phyloP scores from a whole-genome alignment of 2,113 vertebrate species.

The Zingel zingel region DNA sequence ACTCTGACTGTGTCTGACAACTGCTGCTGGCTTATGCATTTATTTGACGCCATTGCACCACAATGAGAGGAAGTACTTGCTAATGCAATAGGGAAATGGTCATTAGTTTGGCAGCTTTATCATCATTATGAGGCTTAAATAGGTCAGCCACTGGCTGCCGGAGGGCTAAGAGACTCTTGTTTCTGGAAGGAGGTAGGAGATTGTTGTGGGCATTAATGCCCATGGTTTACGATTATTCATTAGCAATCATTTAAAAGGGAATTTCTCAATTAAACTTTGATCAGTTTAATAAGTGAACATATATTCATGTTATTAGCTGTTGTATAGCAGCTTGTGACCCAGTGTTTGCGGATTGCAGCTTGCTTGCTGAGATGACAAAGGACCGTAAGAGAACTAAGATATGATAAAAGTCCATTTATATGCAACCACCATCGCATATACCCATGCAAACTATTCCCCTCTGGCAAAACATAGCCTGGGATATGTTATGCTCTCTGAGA shows the following conservation, averaged over 20 bases:
- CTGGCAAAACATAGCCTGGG: slow-evolving; percentile 41
- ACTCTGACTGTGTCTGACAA: slow-evolving; percentile 60
- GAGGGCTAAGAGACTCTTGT: slow-evolving; percentile 22
- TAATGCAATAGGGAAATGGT: slow-evolving; percentile 67
- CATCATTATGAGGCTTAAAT: slow-evolving; percentile 64
- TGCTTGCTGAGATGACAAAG: slow-evolving; percentile 40
- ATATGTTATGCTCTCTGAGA: slow-evolving; percentile 43
- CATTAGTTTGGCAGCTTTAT: slow-evolving; percentile 67
- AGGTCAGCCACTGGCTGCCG: slow-evolving; percentile 54
- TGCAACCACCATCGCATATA: slow-evolving; percentile 56
- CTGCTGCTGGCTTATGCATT: slow-evolving; percentile 56
- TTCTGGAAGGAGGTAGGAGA: slow-evolving; percentile 15
- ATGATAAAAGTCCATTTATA: slow-evolving; percentile 75
- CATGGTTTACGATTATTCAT: slow-evolving; percentile 29
- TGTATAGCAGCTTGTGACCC: slow-evolving; percentile 1
- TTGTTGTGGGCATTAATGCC: slow-evolving; percentile 15
- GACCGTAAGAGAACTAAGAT: slow-evolving; percentile 35
- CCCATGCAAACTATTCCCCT: slow-evolving; percentile 52
- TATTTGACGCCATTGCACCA: slow-evolving; percentile 36
- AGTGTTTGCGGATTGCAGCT: slow-evolving; percentile 10
- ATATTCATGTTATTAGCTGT: slow-evolving; percentile 25
- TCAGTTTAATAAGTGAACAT: slow-evolving; percentile 22
- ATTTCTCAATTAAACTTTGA: slow-evolving; percentile 37
- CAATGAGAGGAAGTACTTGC: slow-evolving; percentile 61
- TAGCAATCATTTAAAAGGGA: slow-evolving; percentile 10